These are phyloP conservation scores for Eristalis intricaria DNA, from an alignment of 2,888 invertebrate genomes.

Conservation along the genomic window DNA sequence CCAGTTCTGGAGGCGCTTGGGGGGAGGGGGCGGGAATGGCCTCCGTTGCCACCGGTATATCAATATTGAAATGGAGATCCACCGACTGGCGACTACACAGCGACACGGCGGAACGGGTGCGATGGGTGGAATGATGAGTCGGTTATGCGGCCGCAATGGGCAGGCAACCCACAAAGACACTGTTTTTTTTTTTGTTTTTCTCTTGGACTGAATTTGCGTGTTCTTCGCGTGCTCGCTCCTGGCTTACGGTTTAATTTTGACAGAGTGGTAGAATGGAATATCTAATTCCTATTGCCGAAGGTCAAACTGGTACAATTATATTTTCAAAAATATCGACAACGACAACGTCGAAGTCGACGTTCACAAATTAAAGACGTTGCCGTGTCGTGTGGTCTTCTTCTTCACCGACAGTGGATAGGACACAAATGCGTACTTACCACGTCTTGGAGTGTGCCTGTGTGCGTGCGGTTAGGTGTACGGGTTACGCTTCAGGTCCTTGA, in stretches of 20 bases:
- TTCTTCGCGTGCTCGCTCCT: constrained; percentile 33
- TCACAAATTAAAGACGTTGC: neutral
- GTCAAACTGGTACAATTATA: constrained; percentile 36
- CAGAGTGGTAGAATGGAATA: constrained; percentile 31
- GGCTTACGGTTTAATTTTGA: constrained; percentile 34
- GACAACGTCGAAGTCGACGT: neutral
- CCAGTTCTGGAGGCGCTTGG: too few species aligned
- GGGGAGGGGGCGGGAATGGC: too few species aligned
- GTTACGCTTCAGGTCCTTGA: neutral
- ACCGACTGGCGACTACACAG: neutral
- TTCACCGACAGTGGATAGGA: neutral
- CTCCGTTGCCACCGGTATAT: neutral
- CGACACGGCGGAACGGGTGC: neutral
- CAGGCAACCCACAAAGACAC: neutral
- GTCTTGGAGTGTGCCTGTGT: neutral
- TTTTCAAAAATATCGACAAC: constrained; percentile 35
- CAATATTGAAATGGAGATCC: constrained; percentile 37
- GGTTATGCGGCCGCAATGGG: too few species aligned
- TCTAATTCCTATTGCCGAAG: constrained; percentile 29
- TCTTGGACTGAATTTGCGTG: constrained; percentile 37
- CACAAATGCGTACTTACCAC: constrained; percentile 40
- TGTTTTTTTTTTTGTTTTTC: neutral
- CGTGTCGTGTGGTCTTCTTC: too few species aligned
- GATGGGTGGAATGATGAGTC: neutral
- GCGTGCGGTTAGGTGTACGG: neutral